phyloP scores from a whole-genome alignment of 2,113 vertebrate genomes.

The Poeciliopsis occidentalis region DNA sequence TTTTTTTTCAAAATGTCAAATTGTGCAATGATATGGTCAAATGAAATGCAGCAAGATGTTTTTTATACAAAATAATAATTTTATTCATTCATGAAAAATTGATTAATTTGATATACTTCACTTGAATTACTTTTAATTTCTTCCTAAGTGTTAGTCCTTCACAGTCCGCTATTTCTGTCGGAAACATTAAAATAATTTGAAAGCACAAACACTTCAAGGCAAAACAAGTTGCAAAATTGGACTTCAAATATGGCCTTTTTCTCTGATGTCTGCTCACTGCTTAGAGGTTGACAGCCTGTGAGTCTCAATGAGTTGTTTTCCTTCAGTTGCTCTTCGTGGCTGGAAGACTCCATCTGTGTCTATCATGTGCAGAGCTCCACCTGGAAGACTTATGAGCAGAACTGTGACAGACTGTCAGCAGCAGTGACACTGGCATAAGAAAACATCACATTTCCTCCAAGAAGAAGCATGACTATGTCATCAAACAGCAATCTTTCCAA shows the following conservation, averaged over 20 bases:
- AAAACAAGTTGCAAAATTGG: background rate
- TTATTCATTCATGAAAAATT: too few relatives aligned
- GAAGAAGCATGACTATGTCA: background rate
- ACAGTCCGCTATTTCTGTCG: background rate
- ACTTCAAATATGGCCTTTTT: background rate
- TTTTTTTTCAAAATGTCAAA: too few relatives aligned
- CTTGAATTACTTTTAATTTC: too few relatives aligned
- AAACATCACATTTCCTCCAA: constrained; percentile 19
- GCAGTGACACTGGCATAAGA: constrained; percentile 10
- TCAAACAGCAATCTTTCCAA: background rate
- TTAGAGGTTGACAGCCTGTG: constrained; percentile 23
- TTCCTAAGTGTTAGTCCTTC: background rate
- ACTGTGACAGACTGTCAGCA: constrained; percentile 48
- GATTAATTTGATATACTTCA: too few relatives aligned
- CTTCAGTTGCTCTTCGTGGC: constrained; percentile 46
- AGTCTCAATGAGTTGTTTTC: constrained; percentile 47
- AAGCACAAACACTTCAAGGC: background rate
- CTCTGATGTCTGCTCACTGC: constrained; percentile 2
- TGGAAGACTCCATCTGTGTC: constrained; percentile 59
- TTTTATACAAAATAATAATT: too few relatives aligned
- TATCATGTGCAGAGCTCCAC: constrained; percentile 35
- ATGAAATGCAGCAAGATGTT: too few relatives aligned
- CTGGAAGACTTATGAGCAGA: constrained; percentile 48
- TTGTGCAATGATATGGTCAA: too few relatives aligned
- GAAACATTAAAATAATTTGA: constrained; percentile 1